phyloP scores from a whole-genome alignment of 2,888 invertebrate species.

The Stramonita haemastoma region DNA sequence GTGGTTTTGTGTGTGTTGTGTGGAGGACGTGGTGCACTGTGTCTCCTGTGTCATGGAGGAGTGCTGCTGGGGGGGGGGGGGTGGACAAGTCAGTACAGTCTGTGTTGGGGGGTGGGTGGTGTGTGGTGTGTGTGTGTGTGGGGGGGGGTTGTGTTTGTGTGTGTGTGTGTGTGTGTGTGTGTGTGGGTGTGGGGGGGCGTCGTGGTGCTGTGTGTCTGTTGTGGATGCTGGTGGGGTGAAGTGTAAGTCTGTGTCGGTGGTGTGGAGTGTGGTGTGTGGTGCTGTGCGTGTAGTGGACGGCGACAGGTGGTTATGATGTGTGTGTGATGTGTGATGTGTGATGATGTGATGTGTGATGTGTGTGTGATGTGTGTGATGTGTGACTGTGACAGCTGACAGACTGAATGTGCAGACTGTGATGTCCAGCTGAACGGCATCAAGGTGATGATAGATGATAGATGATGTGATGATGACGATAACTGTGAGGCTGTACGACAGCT shows the following conservation, averaged over 20 bases:
- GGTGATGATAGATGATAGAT: conserved; percentile 42
- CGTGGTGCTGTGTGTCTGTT: neutral
- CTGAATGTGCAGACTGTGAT: neutral
- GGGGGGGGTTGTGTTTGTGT: neutral
- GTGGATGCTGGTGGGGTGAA: neutral
- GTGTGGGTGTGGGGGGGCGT: too few species aligned
- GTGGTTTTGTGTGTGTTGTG: too few species aligned
- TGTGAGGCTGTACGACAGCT: conserved; percentile 40
- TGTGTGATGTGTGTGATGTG: neutral
- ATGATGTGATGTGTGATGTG: neutral
- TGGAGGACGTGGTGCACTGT: conserved; percentile 26
- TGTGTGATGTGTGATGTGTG: too few species aligned
- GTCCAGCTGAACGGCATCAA: conserved; percentile 39
- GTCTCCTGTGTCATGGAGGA: conserved; percentile 44
- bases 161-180: neutral
- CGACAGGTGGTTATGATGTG: neutral
- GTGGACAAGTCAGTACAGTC: too few species aligned
- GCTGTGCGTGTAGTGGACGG: neutral
- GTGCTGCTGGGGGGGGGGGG: conserved; percentile 38
- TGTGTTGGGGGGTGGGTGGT: too few species aligned
- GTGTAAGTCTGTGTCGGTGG: too few species aligned
- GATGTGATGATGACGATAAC: conserved; percentile 31
- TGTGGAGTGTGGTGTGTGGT: neutral
- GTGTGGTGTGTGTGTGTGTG: too few species aligned
- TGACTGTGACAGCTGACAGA: conserved; percentile 22